Percentiles rank a stretch among this genome's conserved stretches.
Conservation (phyloP, 2,797 vertebrate species). For the Pampus argenteus region DNA sequence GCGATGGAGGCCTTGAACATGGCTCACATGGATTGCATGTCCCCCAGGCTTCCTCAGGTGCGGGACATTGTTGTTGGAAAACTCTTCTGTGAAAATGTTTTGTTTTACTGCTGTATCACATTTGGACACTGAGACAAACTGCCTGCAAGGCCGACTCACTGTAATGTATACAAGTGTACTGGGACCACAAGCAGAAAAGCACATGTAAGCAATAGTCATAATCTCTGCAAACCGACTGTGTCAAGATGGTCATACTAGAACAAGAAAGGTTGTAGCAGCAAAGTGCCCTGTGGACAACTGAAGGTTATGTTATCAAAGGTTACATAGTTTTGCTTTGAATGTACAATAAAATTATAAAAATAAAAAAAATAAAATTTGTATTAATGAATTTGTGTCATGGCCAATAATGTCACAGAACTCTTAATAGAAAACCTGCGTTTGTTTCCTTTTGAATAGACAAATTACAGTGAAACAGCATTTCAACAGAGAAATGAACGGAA, state of each 20-base stretch:
- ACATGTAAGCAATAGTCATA: background rate
- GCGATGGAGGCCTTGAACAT: background rate
- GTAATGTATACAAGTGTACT: no score
- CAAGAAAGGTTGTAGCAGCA: constrained; percentile 20
- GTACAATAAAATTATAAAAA: constrained; percentile 5
- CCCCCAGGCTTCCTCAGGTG: background rate
- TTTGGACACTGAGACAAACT: constrained; percentile 1
- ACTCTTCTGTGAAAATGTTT: no score
- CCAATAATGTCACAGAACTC: constrained; percentile 27
- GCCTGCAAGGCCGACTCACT: background rate
- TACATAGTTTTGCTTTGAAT: constrained; percentile 47
- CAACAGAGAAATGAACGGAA: constrained; percentile 63
- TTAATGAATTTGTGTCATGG: constrained; percentile 23
- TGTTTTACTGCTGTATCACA: background rate
- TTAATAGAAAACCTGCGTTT: constrained; percentile 43
- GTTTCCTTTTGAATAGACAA: constrained; percentile 79
- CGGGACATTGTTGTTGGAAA: no score
- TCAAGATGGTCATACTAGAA: constrained; percentile 19
- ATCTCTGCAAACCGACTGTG: constrained; percentile 4
- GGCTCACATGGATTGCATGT: background rate
- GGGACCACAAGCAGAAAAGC: background rate
- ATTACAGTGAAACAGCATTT: constrained; percentile 57
- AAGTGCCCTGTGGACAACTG: background rate
- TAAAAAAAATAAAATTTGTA: no score
- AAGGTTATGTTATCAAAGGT: constrained; percentile 21